Conservation (phyloP, 2,888 invertebrate species). For the Acrocera orbiculus region DNA sequence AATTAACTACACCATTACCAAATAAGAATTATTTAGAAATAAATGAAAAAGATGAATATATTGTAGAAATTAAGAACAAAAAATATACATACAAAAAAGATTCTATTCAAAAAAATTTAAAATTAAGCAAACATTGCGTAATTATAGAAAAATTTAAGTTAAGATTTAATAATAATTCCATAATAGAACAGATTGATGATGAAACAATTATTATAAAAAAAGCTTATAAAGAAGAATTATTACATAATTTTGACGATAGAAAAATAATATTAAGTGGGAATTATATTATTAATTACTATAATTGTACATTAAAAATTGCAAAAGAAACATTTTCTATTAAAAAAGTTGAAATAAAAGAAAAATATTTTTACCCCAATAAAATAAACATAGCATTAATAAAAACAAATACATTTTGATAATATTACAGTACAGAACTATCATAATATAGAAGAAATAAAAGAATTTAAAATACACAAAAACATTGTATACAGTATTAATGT, state of each 20-base stretch:
- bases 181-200: constrained; percentile 3
- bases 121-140: constrained; percentile 5
- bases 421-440: no score
- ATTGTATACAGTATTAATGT: background rate
- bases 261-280: constrained; percentile 8
- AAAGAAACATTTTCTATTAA: constrained; percentile 5
- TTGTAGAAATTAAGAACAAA: constrained; percentile 3
- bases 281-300: constrained; percentile 6
- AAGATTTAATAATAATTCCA: constrained; percentile 1
- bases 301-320: constrained; percentile 8
- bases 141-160: constrained; percentile 2
- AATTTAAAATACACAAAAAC: constrained; percentile 5
- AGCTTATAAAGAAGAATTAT: constrained; percentile 2
- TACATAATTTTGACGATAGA: constrained; percentile 7
- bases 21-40: constrained; percentile 2
- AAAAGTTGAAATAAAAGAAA: background rate
- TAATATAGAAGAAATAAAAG: background rate
- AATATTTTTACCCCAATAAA: background rate
- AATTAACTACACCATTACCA: constrained; percentile 3
- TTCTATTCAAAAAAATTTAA: constrained; percentile 1
- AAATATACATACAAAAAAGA: constrained; percentile 1
- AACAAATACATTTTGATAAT: no score
- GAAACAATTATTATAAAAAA: constrained; percentile 7
- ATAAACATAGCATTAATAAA: no score
- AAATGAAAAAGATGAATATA: constrained; percentile 1